A percentile compares a stretch with the other conserved stretches of the same genome.
phyloP scores from a whole-genome alignment of 2,797 vertebrate species.

The Sphenodon punctatus region DNA sequence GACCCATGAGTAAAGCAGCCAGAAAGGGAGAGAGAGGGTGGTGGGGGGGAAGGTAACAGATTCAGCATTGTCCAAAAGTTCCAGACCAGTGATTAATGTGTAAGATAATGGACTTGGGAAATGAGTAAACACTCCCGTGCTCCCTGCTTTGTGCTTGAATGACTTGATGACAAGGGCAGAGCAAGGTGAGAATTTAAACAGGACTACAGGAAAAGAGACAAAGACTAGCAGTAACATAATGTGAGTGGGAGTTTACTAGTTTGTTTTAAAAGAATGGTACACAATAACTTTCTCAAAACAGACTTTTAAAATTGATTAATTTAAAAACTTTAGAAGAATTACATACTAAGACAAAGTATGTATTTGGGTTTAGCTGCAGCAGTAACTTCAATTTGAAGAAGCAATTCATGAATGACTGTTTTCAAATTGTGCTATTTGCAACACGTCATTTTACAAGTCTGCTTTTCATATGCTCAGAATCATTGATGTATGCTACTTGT shows the following conservation, averaged over 20 bases:
- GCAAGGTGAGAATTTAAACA: conserved; percentile 99
- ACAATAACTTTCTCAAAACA: conserved; percentile 17
- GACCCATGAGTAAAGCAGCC: conserved; percentile 71
- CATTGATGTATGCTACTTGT: accelerated
- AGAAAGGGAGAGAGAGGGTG: conserved; percentile 48
- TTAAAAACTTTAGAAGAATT: not conserved
- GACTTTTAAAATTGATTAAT: not conserved
- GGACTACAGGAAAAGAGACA: conserved; percentile 85
- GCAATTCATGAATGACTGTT: too few relatives aligned
- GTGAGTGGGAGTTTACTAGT: conserved; percentile 61
- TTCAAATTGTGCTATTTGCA: not conserved
- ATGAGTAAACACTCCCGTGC: conserved; percentile 99
- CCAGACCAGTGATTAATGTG: conserved; percentile 99
- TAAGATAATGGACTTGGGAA: conserved; percentile 99
- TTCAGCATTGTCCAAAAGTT: conserved; percentile 98
- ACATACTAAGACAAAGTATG: accelerated
- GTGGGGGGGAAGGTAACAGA: conserved; percentile 83
- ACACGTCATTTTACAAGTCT: too few relatives aligned
- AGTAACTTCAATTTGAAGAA: too few relatives aligned
- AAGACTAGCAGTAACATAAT: conserved; percentile 76
- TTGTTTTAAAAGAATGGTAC: conserved; percentile 51
- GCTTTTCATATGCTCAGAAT: too few relatives aligned
- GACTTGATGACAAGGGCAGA: conserved; percentile 99
- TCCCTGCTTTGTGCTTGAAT: conserved; percentile 99
- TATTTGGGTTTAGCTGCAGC: too few relatives aligned